Conservation (phyloP, 2,888 invertebrate species). For the Lithophane leautieri region DNA sequence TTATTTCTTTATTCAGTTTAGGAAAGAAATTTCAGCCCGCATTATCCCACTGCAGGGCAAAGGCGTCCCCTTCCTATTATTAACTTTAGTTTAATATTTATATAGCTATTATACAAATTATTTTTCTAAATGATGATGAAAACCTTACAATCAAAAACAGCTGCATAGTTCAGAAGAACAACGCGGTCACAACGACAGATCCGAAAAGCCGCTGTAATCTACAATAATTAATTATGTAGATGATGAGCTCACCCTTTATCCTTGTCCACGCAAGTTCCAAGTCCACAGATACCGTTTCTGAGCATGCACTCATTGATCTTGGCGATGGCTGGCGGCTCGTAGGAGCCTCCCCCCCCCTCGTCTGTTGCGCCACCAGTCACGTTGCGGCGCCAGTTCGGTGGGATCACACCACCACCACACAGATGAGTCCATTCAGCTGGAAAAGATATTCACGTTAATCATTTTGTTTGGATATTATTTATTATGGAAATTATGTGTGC, state of each 20-base stretch:
- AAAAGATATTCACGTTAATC: conserved; percentile 31
- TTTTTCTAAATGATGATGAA: not conserved
- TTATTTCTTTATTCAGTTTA: not conserved
- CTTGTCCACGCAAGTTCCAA: conserved; percentile 94
- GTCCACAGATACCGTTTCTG: conserved; percentile 93
- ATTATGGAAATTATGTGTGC: not conserved
- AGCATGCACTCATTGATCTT: conserved; percentile 94
- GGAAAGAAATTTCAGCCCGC: not conserved
- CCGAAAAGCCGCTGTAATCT: not conserved
- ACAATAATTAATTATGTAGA: not conserved
- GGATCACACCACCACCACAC: conserved; percentile 86
- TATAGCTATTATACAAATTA: not conserved
- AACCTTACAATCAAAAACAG: not conserved
- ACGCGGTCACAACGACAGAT: not conserved
- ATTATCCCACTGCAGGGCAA: not conserved
- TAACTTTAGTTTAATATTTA: not conserved
- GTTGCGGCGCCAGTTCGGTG: conserved; percentile 84
- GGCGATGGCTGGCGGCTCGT: conserved; percentile 79
- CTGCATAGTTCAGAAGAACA: not conserved
- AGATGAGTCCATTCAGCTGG: conserved; percentile 91
- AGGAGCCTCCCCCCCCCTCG: conserved; percentile 64
- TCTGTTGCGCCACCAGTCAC: conserved; percentile 72
- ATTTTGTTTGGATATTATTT: not conserved
- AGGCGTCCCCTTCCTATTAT: not conserved
- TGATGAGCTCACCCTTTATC: conserved; percentile 89